Evolutionary conservation across 2,888 invertebrate genomes (phyloP).

Genomic region (Drosophila nigricruria): DNA sequence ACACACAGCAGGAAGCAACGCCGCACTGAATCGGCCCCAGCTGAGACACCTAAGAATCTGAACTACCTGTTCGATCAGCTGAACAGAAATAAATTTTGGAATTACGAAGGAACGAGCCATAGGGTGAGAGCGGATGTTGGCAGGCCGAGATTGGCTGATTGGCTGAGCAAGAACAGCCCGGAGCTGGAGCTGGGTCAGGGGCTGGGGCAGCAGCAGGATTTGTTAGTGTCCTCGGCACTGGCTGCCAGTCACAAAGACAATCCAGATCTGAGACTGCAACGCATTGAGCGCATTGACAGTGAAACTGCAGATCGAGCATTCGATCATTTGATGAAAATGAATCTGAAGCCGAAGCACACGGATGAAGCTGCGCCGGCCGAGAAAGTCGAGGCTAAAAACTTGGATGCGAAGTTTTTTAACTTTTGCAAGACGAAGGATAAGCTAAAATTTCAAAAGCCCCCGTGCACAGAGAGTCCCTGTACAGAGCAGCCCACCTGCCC

Average conservation of each 20-base stretch:
- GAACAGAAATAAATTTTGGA: conserved; percentile 5
- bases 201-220: background rate
- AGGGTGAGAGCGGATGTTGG: background rate
- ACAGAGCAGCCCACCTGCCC: background rate
- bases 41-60: conserved; percentile 7
- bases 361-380: background rate
- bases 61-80: conserved; percentile 23
- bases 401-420: background rate
- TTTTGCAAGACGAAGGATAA: background rate
- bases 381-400: background rate
- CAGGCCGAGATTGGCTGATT: conserved; percentile 3
- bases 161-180: background rate
- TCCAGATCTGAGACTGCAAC: background rate
- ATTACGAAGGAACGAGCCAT: background rate
- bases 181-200: background rate
- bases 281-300: conserved; percentile 30
- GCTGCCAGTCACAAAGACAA: background rate
- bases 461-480: no score
- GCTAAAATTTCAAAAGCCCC: no score
- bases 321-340: conserved; percentile 26
- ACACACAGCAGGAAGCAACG: background rate
- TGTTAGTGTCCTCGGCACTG: background rate
- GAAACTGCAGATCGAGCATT: conserved; percentile 38
- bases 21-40: background rate
- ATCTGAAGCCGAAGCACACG: background rate